These are phyloP conservation scores for Callinectes sapidus DNA, from an alignment of 2,888 invertebrate genomes.

Conservation along the genomic window DNA sequence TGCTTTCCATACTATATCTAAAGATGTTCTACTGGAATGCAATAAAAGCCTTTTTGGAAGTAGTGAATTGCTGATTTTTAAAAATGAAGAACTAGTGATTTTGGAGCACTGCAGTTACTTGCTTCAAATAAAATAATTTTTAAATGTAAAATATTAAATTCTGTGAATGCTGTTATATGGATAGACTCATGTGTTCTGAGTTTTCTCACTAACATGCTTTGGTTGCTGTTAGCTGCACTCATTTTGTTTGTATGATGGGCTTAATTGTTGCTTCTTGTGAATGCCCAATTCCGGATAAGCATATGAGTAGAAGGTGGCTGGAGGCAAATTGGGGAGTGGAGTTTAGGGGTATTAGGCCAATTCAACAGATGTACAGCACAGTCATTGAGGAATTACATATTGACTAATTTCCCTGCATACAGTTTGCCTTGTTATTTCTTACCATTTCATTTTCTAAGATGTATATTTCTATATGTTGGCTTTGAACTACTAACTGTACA, in stretches of 20 bases:
- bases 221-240: constrained; percentile 69
- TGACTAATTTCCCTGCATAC: not conserved
- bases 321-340: constrained; percentile 69
- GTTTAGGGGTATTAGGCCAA: constrained; percentile 55
- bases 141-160: constrained; percentile 34
- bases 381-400: not conserved
- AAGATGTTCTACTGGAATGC: constrained; percentile 54
- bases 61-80: constrained; percentile 55
- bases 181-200: constrained; percentile 55
- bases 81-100: constrained; percentile 25
- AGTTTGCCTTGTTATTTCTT: not conserved
- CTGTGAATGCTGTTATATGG: constrained; percentile 57
- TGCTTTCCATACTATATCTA: constrained; percentile 61
- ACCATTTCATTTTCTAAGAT: not conserved
- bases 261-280: constrained; percentile 65
- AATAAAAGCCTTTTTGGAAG: constrained; percentile 56
- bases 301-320: constrained; percentile 71
- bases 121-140: constrained; percentile 52
- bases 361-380: constrained; percentile 29
- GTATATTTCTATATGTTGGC: not conserved
- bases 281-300: constrained; percentile 65
- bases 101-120: constrained; percentile 55
- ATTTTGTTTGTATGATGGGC: constrained; percentile 60
- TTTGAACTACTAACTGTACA: constrained; percentile 12
- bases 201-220: constrained; percentile 70